Evolutionary conservation across 2,113 vertebrate species (phyloP), one percentile per base, ranked within the genome.

Genomic region (Sinocyclocheilus maitianheensis): DNA sequence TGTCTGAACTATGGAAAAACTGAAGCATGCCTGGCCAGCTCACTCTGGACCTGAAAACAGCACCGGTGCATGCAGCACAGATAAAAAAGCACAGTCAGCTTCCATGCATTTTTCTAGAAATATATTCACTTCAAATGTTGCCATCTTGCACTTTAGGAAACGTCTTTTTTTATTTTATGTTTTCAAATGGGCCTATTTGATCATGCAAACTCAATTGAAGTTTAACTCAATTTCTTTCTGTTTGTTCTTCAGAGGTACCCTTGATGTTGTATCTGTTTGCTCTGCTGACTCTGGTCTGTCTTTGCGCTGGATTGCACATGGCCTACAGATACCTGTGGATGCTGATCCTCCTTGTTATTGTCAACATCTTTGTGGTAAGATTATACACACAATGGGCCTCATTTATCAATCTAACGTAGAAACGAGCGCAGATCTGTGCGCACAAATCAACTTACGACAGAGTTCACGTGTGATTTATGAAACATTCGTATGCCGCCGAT

Each of bases 251-350:
- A 99, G 98, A 99, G 94, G 94, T 99, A 83, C 98, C 98, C 1
- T 92, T 98, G 94, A 94, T 99, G 85, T 93, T 99, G 53, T 96
- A 95, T 83, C 94, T 99, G 80, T 99, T 98, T 93, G 94, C 96
- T 85, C 93, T 99, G 91, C 90, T 98, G 93, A 96, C 97, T 0
- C 5, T 97, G 89, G 97, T 97, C 9, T 99, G 98, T 96, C 90
- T 99, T 87, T 99, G 98, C 98, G 97, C 97, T 83, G 98, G 98
- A 81, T 94, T 99, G 37, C 97, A 99, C 80, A 95, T 98, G 96
- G 97, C 96, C 86, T 99, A 99, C 94, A 93, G 96, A 86, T 91
- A 95, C 88, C 95, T 97, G 88, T 99, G 98, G 98, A 98, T 98
- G 96, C 91, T 98, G 75, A 94, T 98, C 85, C 95, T 99, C 89